Base-by-base conservation (phyloP, 2,113 vertebrate species). In the Takifugu flavidus region DNA sequence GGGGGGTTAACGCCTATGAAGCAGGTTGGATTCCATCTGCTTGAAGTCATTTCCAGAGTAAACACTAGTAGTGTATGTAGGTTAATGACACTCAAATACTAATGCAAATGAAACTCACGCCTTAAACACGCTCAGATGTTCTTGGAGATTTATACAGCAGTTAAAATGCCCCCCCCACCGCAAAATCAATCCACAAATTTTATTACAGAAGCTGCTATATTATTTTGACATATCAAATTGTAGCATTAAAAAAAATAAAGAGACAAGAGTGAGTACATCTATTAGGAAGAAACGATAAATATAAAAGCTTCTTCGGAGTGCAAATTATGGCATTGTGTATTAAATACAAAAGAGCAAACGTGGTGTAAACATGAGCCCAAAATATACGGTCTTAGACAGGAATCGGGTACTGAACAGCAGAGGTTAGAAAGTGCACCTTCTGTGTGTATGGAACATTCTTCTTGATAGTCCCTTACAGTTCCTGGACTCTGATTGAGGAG, bases 221-320 rank as follows among this genome's bases (percentile, higher is more conserved):
- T 57, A 59, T 67, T 59, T 49, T 72, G 42, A 57, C 45, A 57
- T 20, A 4, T 45, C 1, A 29, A 14, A 25, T 8, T 12, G 44
- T 2, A 6, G 28, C 49, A 10, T 49, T 55, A 11, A 67, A 51
- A 67, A 8, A 25, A 27, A 44, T 13, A 43, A 46, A 76, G 8
- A 20, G 26, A 6, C 28, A 52, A 68, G 44, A 65, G 59, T 12
- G 27, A 52, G 42, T 58, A 64, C n/a, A 46, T 3, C 49, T 53
- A 60, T 58, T 49, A 31, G 26, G 20, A 66, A 62, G 57, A 70
- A 73, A 69, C 20, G 29, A 29, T 6, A 13, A 43, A 25, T 44
- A 50, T 25, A 60, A 45, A 39, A 55, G 39, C 64, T 20, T 46
- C 65, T 62, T 25, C 64, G 27, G 43, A 78, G 74, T 82, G 79